Base-by-base conservation (phyloP, 2,797 vertebrate genomes). In the Lithobates sylvaticus region DNA sequence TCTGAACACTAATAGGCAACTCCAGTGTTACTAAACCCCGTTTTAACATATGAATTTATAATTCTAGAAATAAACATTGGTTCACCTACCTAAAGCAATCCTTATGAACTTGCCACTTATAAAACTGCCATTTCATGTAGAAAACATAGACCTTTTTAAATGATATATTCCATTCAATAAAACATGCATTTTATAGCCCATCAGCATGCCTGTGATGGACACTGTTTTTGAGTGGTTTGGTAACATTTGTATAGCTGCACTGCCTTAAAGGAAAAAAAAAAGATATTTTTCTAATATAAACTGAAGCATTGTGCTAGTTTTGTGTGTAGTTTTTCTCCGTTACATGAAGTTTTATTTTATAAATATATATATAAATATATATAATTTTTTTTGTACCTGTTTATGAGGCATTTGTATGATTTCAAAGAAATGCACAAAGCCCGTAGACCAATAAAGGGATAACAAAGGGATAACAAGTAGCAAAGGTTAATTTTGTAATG, bases 141-240 rank as follows among this genome's bases (percentile, higher is more conserved):
- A 92, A 54, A 90, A 91, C 88, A 89, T 91, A 94, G 90, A 88
- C 90, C 91, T 91, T 88, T 89, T 89, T 83, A 90, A 92, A 93
- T 84, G 91, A 92, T 90, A 92, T 89, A 91, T 93, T 91, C 92
- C 92, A 92, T 91, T 92, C 93, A 93, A 93, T 92, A 93, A 91
- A 78, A 92, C 88, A 84, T 90, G 91, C 89, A 91, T 92, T 90
- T 89, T 93, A 91, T 92, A 92, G 94, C 89, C 88, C 92, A 90
- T 93, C 91, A 92, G 92, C 93, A 94, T 94, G 94, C 92, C 93
- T 94, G 89, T 91, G 93, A 91, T 93, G 91, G 91, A 91, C 89
- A 86, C 90, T 89, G 91, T 91, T 85, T 89, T 90, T 84, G 91
- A 91, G 91, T 89, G 89, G 92, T 61, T 91, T 77, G 84, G 69